Evolutionary conservation across 2,113 vertebrate genomes (phyloP).

Genomic region (Pterocles burchelli): DNA sequence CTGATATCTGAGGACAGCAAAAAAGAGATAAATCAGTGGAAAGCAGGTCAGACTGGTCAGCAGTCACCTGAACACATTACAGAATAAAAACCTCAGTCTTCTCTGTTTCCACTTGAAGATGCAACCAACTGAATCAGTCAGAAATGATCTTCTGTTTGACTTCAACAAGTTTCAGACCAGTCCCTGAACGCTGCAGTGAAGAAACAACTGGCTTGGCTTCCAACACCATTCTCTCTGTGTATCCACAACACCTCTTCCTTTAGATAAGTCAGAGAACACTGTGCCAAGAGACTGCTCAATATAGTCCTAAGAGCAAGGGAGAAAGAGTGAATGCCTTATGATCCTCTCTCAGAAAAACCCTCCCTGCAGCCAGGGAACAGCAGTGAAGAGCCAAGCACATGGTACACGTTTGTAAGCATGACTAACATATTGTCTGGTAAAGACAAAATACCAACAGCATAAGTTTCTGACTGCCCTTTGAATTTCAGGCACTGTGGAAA

Average conservation of each 20-base stretch:
- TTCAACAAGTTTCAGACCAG: not conserved
- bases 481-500: not conserved
- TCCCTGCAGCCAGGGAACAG: not conserved
- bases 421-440: not conserved
- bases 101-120: not conserved
- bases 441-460: not conserved
- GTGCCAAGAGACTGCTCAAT: not conserved
- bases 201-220: not conserved
- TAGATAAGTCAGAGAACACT: not conserved
- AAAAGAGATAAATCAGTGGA: not conserved
- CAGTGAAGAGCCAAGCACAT: not conserved
- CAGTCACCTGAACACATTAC: not conserved
- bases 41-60: not conserved
- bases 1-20: not conserved
- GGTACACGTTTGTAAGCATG: not conserved
- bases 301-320: not conserved
- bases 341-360: not conserved
- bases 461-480: not conserved
- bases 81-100: not conserved
- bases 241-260: not conserved
- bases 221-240: not conserved
- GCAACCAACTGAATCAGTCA: not conserved
- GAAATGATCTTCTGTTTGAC: not conserved
- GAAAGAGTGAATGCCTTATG: accelerated
- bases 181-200: not conserved